These are phyloP conservation scores for Autographa pulchrina DNA, from an alignment of 2,888 invertebrate species.

Conservation along the genomic window DNA sequence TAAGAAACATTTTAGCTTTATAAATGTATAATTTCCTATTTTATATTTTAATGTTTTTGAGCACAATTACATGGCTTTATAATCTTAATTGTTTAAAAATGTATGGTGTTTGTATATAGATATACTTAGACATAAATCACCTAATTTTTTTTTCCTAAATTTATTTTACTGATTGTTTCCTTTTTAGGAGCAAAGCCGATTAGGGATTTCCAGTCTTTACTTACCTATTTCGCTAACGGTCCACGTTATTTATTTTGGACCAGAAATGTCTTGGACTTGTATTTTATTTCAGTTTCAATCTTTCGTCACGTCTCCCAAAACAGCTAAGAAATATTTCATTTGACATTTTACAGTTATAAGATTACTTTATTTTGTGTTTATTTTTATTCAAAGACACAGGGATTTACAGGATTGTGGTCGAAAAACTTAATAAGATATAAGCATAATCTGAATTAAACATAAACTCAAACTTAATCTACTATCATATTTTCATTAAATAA, in stretches of 20 bases:
- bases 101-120: too few species aligned
- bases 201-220: constrained; percentile 62
- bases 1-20: background rate
- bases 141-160: constrained; percentile 44
- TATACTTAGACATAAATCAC: background rate
- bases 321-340: constrained; percentile 10
- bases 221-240: constrained; percentile 64
- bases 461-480: too few species aligned
- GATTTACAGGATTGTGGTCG: too few species aligned
- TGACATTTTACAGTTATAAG: background rate
- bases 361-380: background rate
- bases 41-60: background rate
- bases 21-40: background rate
- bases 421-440: too few species aligned
- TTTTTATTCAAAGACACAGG: background rate
- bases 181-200: constrained; percentile 60
- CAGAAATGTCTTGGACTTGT: constrained; percentile 55
- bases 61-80: background rate
- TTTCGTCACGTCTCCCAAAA: constrained; percentile 15
- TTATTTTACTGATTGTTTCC: constrained; percentile 49
- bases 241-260: constrained; percentile 63
- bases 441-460: too few species aligned
- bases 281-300: constrained; percentile 46
- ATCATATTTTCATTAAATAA: too few species aligned
- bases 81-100: too few species aligned